Base-by-base conservation (phyloP, 23 tunicate species). In the Trididemnum miniatum region DNA sequence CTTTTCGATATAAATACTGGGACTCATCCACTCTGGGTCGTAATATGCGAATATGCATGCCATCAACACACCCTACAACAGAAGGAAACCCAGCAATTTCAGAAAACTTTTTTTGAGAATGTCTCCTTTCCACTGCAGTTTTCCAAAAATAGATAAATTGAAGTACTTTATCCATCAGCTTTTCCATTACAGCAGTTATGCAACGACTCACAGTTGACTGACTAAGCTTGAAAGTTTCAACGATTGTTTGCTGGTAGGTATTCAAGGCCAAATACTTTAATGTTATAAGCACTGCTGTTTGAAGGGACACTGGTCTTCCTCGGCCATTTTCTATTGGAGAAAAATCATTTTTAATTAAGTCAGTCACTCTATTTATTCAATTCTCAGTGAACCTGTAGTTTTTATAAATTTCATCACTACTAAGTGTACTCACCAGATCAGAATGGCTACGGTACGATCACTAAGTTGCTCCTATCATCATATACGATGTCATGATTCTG, bases 11-110 rank as follows among this genome's bases (percentile, higher is more conserved):
- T 15, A 44, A 9, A 15, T 44, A 44, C 54, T 44, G 54, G 15
- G 54, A 44, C 54, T 44, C 54, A 44, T 44, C 54, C 54, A 44
- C 54, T 44, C 54, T 44, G 54, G 54, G 54, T 44, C 54, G 54
- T 44, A 44, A 44, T 44, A 15, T 44, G 54, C 54, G 54, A 44
- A 44, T 44, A 44, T 44, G 54, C 9, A 15, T 15, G 54, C 12
- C 15, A 44, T 44, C 54, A 44, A 44, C 54, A 15, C 54, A 44
- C 54, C 54, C 54, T 7, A 44, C 15, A 44, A 44, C 54, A 44
- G 54, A 44, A 44, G 54, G 54, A 44, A 44, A 44, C 54, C 54
- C 54, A 44, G 54, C 54, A 44, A 44, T 44, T 44, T 44, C 54
- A 44, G 54, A 44, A 44, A 44, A 44, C 12, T 15, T 44, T 7